These are phyloP conservation scores for Yoshiicerus persimilis DNA, from an alignment of 1,140 invertebrate species.

Conservation along the genomic window DNA sequence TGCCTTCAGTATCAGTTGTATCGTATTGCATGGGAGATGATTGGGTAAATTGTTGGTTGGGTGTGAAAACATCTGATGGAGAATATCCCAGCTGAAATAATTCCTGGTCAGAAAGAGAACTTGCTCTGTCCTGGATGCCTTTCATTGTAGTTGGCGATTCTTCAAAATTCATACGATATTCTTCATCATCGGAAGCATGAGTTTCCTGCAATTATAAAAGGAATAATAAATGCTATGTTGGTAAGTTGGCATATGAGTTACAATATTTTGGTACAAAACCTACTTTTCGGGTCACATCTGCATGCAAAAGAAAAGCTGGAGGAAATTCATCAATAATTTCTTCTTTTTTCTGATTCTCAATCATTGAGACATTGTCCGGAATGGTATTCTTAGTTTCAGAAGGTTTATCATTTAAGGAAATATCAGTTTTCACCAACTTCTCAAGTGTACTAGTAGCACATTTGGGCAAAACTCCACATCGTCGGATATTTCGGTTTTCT, in stretches of 20 bases:
- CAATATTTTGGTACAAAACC: not conserved
- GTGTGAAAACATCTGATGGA: not conserved
- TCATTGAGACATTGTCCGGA: not conserved
- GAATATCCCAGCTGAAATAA: not conserved
- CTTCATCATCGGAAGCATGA: not conserved
- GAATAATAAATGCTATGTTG: not conserved
- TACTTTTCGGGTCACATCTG: not conserved
- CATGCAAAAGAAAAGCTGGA: not conserved
- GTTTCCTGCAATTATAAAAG: not conserved
- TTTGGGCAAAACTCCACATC: not conserved
- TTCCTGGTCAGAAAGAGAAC: not conserved
- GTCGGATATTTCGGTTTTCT: not conserved
- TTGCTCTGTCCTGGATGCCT: not conserved
- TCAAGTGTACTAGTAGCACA: not conserved
- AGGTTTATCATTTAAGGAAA: not conserved
- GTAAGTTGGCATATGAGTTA: not conserved
- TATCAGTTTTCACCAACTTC: not conserved
- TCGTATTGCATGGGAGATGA: not conserved
- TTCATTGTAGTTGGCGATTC: not conserved
- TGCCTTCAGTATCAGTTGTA: not conserved
- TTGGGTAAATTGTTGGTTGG: not conserved
- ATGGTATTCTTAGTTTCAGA: not conserved
- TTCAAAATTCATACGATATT: not conserved
- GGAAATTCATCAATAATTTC: not conserved
- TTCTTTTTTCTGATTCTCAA: not conserved